A percentile compares a stretch with the other conserved stretches of the same genome.
These are phyloP conservation scores for Electrona antarctica DNA, from an alignment of 2,113 vertebrate genomes.

Conservation along the genomic window DNA sequence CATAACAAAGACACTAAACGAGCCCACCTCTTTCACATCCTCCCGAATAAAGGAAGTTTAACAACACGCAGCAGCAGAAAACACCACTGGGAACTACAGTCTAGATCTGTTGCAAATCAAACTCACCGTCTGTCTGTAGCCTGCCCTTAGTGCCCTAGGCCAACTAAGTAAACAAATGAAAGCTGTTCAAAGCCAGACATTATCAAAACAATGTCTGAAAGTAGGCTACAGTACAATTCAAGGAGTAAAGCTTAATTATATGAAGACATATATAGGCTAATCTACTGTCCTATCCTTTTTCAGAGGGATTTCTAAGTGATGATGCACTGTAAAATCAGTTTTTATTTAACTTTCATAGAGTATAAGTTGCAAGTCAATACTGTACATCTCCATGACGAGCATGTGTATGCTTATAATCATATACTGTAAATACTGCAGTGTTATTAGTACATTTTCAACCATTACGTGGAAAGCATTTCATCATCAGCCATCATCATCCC, in stretches of 20 bases:
- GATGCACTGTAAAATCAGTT: too few species aligned
- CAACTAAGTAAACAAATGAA: slow-evolving; percentile 3
- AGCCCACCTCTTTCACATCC: slow-evolving; percentile 47
- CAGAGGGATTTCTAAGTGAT: too few species aligned
- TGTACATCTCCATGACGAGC: too few species aligned
- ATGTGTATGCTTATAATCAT: too few species aligned
- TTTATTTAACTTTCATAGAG: too few species aligned
- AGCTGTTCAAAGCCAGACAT: neutral
- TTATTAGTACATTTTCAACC: too few species aligned
- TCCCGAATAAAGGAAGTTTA: slow-evolving; percentile 28
- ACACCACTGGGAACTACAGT: slow-evolving; percentile 8
- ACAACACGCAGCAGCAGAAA: slow-evolving; percentile 33
- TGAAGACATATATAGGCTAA: too few species aligned
- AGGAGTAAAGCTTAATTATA: neutral
- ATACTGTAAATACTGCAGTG: too few species aligned
- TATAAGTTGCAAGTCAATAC: too few species aligned
- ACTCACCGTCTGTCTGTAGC: slow-evolving; percentile 4
- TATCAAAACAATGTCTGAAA: slow-evolving; percentile 13
- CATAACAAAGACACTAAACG: slow-evolving; percentile 36
- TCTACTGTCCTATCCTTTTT: too few species aligned
- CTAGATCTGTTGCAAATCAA: slow-evolving; percentile 26
- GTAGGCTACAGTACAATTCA: neutral
- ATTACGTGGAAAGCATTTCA: too few species aligned
- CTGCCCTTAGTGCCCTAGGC: neutral
- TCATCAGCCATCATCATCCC: too few species aligned